These are phyloP conservation scores for Cottus gobio DNA, from an alignment of 2,113 vertebrate genomes.

Conservation along the genomic window DNA sequence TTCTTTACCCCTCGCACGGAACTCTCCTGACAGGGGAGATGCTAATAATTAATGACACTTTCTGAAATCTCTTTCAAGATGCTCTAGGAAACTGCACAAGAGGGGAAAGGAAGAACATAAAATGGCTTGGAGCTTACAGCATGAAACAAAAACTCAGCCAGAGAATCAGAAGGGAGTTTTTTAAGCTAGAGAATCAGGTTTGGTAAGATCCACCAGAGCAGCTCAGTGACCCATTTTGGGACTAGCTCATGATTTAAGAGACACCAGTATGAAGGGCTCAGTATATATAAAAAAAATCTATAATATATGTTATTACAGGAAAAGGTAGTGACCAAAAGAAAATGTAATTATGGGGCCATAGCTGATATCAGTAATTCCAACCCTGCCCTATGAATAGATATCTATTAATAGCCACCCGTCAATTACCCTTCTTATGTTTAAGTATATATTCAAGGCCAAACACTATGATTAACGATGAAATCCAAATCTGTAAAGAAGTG, in stretches of 20 bases:
- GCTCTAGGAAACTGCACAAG: slow-evolving; percentile 41
- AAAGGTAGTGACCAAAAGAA: background rate
- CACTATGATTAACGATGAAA: background rate
- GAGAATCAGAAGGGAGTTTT: slow-evolving; percentile 21
- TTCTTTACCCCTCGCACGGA: slow-evolving; percentile 42
- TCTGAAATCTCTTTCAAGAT: slow-evolving; percentile 67
- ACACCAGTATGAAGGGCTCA: background rate
- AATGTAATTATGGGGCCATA: background rate
- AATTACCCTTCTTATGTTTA: background rate
- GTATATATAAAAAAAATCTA: background rate
- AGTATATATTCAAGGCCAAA: background rate
- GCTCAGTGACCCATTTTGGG: slow-evolving; percentile 48
- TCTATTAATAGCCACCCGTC: background rate
- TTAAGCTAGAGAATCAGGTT: slow-evolving; percentile 14
- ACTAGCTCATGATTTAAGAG: slow-evolving; percentile 16
- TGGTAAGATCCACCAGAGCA: background rate
- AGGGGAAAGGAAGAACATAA: slow-evolving; percentile 17
- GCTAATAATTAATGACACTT: slow-evolving; percentile 69
- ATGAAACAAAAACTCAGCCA: slow-evolving; percentile 27
- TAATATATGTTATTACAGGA: background rate
- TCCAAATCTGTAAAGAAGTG: background rate
- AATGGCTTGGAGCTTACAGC: slow-evolving; percentile 35
- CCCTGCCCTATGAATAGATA: background rate
- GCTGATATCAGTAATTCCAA: background rate
- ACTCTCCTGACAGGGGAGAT: slow-evolving; percentile 55